Percentiles rank a stretch among this genome's conserved stretches.
These are phyloP conservation scores for Isaurus tuberculatus DNA, from an alignment of 92 coral and sea anemone species.

Conservation along the genomic window DNA sequence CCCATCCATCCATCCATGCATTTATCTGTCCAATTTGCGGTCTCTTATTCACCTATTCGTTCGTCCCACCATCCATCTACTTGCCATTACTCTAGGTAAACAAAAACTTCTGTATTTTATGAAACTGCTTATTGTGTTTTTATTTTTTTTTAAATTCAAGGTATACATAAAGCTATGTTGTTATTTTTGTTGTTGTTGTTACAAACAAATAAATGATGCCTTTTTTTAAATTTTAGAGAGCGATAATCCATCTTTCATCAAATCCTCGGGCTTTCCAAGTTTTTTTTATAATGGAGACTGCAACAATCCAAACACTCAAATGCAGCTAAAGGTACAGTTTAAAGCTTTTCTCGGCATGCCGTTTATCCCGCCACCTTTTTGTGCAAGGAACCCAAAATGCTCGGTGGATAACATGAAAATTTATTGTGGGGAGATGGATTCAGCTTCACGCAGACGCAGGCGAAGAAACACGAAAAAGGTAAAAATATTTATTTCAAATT, in stretches of 20 bases:
- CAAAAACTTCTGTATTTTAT: no score
- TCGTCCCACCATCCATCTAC: no score
- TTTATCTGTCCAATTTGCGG: no score
- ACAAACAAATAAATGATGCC: neutral
- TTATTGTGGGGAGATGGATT: constrained; percentile 70
- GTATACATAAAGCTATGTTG: no score
- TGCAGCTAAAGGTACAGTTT: constrained; percentile 47
- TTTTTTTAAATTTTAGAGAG: constrained; percentile 47
- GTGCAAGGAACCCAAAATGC: constrained; percentile 49
- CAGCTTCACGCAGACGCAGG: constrained; percentile 56
- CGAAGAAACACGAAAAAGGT: constrained; percentile 64
- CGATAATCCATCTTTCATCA: constrained; percentile 54
- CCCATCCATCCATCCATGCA: no score
- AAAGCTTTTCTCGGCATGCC: constrained; percentile 24
- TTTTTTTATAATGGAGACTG: constrained; percentile 80
- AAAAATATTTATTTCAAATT: neutral
- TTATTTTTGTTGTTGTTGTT: no score
- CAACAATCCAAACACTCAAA: constrained; percentile 70
- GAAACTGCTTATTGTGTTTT: no score
- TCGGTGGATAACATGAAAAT: constrained; percentile 44
- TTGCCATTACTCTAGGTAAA: no score
- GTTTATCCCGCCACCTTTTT: constrained; percentile 62
- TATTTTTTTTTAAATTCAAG: no score
- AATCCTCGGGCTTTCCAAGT: constrained; percentile 16
- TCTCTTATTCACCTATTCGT: no score